Base-by-base conservation (phyloP, 1,140 invertebrate species). In the Scaptomyza pallida region DNA sequence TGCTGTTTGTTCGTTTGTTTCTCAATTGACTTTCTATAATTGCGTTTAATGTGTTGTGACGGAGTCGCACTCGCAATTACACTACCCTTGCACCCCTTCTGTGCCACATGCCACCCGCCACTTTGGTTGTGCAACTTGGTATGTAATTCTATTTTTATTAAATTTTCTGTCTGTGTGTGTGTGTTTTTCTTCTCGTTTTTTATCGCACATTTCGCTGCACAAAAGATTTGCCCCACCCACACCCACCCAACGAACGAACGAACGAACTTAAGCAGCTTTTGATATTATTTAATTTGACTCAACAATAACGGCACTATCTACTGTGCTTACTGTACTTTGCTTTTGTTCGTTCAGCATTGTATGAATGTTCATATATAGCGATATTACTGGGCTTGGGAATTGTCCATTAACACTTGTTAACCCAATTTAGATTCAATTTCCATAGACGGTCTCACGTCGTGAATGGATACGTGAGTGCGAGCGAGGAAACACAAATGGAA, bases 381-480 rank as follows among this genome's bases (percentile, higher is more conserved):
- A n/a, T n/a, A n/a, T n/a, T 50, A 33, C 47, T 67, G 55, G 33
- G 54, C 70, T 65, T 71, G 73, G 74, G 62, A 70, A 75, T 77
- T 88, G 78, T 82, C 71, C 83, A 86, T 86, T 86, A 86, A 89
- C 81, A 86, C 81, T 86, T 86, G 82, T 86, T 86, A 86, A 86
- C 83, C 81, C 82, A 86, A 86, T 86, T 86, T 88, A 86, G 70
- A 82, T 80, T 88, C 74, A 86, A 86, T 86, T 86, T 88, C 82
- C 82, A 88, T 86, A 88, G 81, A 74, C 63, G 55, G 26, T 57
- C 55, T 75, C 70, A 63, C 54, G 70, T 78, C 54, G 56, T 41
- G 23, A 21, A 17, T 12, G 23, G 12, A 40, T 67, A 52, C 43
- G 50, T 26, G 43, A 33, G 55, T 45, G 50, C 51, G 40, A 30